These are phyloP conservation scores for Conops quadrifasciatus DNA, from an alignment of 2,888 invertebrate genomes.

Conservation along the genomic window DNA sequence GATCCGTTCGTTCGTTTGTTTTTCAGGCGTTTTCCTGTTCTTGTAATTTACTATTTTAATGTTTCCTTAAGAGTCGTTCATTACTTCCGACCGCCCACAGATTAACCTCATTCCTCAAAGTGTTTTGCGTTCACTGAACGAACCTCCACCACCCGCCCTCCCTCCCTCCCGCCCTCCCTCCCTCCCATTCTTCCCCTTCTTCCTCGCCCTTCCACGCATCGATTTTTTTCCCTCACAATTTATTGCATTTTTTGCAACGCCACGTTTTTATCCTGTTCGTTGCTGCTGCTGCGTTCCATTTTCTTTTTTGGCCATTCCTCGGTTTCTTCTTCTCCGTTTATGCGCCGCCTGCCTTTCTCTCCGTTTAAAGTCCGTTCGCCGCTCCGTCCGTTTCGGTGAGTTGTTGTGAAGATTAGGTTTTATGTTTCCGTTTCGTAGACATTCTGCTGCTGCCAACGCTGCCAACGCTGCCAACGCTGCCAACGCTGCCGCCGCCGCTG, in stretches of 20 bases:
- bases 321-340: constrained; percentile 8
- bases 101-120: constrained; percentile 14
- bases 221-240: constrained; percentile 22
- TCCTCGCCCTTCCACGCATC: background rate
- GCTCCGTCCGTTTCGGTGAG: constrained; percentile 39
- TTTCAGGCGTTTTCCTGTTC: background rate
- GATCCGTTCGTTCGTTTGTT: background rate
- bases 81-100: constrained; percentile 31
- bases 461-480: background rate
- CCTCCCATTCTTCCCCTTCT: constrained; percentile 7
- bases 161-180: too few species aligned
- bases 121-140: too few species aligned
- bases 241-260: constrained; percentile 25
- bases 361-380: constrained; percentile 39
- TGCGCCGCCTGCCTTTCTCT: background rate
- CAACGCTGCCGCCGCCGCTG: background rate
- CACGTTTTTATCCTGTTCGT: constrained; percentile 16
- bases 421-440: constrained; percentile 49
- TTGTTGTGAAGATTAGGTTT: constrained; percentile 50
- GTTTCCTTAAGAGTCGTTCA: constrained; percentile 30
- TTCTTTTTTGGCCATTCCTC: constrained; percentile 9
- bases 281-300: too few species aligned
- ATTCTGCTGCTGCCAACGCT: too few species aligned
- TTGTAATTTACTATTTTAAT: constrained; percentile 27
- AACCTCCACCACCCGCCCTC: too few species aligned